Conservation (phyloP, 1,140 invertebrate genomes). For the Laupala kohalensis region DNA sequence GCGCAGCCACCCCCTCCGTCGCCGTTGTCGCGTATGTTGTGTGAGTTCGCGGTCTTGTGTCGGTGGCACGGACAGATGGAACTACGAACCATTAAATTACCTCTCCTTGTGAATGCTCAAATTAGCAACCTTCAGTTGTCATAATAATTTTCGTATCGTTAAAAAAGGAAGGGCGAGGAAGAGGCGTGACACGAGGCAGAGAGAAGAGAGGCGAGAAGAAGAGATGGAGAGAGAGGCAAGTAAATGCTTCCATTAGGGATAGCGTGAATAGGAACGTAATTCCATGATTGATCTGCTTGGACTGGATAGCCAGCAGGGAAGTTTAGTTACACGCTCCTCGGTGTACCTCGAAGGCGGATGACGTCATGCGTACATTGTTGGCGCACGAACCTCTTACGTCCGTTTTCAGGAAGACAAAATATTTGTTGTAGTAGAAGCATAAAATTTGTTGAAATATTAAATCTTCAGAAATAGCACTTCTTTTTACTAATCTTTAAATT, state of each 20-base stretch:
- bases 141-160: slow-evolving; percentile 6
- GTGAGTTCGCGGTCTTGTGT: background rate
- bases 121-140: slow-evolving; percentile 8
- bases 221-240: background rate
- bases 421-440: too few relatives aligned
- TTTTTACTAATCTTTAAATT: too few relatives aligned
- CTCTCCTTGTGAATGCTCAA: background rate
- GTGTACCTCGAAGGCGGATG: background rate
- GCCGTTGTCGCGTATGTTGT: background rate
- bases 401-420: too few relatives aligned
- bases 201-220: background rate
- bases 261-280: background rate
- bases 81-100: slow-evolving; percentile 5
- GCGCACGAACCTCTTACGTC: too few relatives aligned
- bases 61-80: background rate
- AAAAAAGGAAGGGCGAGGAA: background rate
- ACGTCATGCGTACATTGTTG: too few relatives aligned
- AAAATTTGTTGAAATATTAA: too few relatives aligned
- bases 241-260: slow-evolving; percentile 3
- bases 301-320: background rate
- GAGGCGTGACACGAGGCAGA: background rate
- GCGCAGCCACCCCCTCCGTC: too few relatives aligned
- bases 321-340: background rate
- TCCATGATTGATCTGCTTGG: background rate
- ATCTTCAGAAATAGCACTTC: too few relatives aligned